Percentiles rank a stretch among this genome's conserved stretches.
These are phyloP conservation scores for Porites lobata DNA, from an alignment of 92 coral and sea anemone species.

Conservation along the genomic window DNA sequence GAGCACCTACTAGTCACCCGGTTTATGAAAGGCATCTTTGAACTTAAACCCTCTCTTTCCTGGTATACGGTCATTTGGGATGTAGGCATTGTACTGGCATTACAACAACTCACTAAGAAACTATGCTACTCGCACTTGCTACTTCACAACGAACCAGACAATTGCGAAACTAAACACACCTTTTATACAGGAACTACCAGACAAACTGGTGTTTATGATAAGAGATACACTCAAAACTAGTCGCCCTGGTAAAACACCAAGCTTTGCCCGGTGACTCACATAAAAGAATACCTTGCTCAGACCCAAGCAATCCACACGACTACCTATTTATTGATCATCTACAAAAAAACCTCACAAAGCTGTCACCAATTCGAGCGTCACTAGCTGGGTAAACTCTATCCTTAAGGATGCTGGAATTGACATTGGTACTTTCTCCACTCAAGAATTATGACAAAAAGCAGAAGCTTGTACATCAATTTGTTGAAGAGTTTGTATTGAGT, in stretches of 20 bases:
- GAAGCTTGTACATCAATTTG: too few species aligned
- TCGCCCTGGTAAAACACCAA: too few species aligned
- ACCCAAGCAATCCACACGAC: not conserved
- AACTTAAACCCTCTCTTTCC: conserved; percentile 39
- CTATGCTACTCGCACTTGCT: too few species aligned
- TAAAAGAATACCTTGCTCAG: too few species aligned
- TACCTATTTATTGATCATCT: conserved; percentile 7
- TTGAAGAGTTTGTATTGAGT: too few species aligned
- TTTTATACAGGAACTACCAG: too few species aligned
- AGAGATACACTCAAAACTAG: too few species aligned
- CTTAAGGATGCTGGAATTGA: conserved; percentile 54
- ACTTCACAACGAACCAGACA: too few species aligned
- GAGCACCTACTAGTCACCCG: conserved; percentile 52
- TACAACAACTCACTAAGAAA: not conserved
- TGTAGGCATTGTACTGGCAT: conserved; percentile 33
- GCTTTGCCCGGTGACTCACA: too few species aligned
- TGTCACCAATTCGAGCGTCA: conserved; percentile 14
- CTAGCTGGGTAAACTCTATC: conserved; percentile 23
- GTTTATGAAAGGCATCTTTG: conserved; percentile 63
- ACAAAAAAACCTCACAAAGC: conserved; percentile 22
- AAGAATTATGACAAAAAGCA: not conserved
- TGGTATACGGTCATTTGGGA: conserved; percentile 34
- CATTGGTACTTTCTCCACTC: conserved; percentile 20
- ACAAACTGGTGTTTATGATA: too few species aligned
- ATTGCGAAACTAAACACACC: too few species aligned